Conservation (phyloP, 2,113 vertebrate genomes). For the Rissa tridactyla region DNA sequence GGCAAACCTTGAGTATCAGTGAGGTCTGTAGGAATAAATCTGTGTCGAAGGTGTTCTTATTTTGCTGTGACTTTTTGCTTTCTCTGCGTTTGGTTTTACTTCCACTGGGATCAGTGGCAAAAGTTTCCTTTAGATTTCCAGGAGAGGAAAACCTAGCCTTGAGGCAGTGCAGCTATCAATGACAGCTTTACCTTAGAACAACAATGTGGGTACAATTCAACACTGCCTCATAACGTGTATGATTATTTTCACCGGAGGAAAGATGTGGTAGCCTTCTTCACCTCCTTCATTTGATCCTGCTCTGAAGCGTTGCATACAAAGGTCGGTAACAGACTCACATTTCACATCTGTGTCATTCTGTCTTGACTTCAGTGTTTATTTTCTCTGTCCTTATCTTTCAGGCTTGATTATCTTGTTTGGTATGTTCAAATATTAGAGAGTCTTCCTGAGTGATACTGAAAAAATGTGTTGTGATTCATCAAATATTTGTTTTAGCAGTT, state of each 20-base stretch:
- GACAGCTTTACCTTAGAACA: not conserved
- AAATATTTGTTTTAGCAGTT: not conserved
- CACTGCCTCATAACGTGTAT: fast-evolving
- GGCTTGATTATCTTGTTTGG: not conserved
- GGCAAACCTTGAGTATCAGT: not conserved
- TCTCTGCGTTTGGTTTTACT: not conserved
- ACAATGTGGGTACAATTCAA: not conserved
- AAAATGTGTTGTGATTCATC: not conserved
- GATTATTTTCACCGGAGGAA: not conserved
- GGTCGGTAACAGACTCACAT: not conserved
- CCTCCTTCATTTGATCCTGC: not conserved
- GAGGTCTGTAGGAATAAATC: not conserved
- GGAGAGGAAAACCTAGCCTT: not conserved
- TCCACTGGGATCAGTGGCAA: not conserved
- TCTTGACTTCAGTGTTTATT: not conserved
- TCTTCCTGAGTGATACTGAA: not conserved
- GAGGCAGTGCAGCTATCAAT: not conserved
- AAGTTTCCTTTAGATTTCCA: not conserved
- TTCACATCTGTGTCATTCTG: not conserved
- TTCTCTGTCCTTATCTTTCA: not conserved
- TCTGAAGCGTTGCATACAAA: not conserved
- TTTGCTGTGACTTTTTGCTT: not conserved
- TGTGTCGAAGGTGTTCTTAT: not conserved
- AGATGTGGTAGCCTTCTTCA: not conserved
- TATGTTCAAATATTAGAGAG: not conserved